phyloP scores from a whole-genome alignment of 2,113 vertebrate species.

The Rhinolophus sinicus region DNA sequence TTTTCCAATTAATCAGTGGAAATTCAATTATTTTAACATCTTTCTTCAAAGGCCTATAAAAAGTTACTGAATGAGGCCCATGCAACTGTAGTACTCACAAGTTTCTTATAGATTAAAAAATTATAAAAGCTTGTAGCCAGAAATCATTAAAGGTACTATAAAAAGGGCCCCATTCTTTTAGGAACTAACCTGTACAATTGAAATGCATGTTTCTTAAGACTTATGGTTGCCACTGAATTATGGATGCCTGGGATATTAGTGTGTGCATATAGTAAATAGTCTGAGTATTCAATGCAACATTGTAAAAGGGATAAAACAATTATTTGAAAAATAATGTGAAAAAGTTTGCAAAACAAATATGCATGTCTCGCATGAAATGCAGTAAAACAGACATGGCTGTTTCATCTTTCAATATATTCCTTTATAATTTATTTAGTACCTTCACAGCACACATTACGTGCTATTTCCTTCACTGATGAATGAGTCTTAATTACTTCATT shows the following conservation, averaged over 20 bases:
- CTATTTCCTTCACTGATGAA: constrained; percentile 52
- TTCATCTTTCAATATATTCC: constrained; percentile 38
- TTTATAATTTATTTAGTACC: constrained; percentile 59
- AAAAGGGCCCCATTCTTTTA: constrained; percentile 41
- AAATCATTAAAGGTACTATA: neutral
- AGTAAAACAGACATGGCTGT: constrained; percentile 1
- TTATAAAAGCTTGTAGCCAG: neutral
- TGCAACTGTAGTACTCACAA: constrained; percentile 11
- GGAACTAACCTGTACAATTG: constrained; percentile 35
- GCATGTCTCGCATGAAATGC: constrained; percentile 6
- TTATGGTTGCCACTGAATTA: constrained; percentile 49
- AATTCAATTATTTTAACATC: constrained; percentile 47
- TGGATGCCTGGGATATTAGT: neutral
- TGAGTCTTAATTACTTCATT: constrained; percentile 67
- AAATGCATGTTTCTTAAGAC: constrained; percentile 43
- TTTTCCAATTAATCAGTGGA: constrained; percentile 61
- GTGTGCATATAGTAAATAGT: neutral
- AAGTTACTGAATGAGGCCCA: constrained; percentile 18
- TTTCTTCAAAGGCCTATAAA: constrained; percentile 48
- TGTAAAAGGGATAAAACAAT: constrained; percentile 55
- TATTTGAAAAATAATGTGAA: constrained; percentile 41
- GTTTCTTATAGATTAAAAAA: constrained; percentile 44
- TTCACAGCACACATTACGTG: constrained; percentile 31
- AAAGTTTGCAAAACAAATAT: constrained; percentile 58
- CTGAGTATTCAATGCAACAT: neutral